Evolutionary conservation across 2,113 vertebrate species (phyloP), one percentile per base, ranked within the genome.

Genomic region (Arvicanthis niloticus): DNA sequence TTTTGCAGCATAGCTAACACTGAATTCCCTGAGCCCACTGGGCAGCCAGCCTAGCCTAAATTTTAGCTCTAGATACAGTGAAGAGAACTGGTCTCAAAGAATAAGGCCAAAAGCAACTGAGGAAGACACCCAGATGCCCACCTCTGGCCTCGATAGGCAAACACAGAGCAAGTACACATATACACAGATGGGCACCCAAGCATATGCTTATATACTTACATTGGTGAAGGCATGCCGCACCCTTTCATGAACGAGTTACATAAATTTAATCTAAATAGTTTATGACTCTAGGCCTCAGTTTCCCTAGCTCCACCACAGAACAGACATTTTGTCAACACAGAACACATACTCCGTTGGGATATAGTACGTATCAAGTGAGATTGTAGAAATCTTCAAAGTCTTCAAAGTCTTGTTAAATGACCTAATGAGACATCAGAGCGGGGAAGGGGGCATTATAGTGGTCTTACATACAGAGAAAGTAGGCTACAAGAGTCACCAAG

Each of bases 381-480:
- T n/a, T n/a, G n/a, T n/a, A 53, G 29, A n/a, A 53, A n/a, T n/a
- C 37, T 67, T 42, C 81, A 86, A 4, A 45, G 9, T 37, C 11
- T 76, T 60, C 53, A 62, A 67, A 29, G 21, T 91, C 75, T 34
- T 40, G 45, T 26, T 67, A 17, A 78, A 53, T 65, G 56, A 85
- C 3, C 51, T 48, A 80, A 58, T 60, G n/a, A 40, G 34, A 53
- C 21, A 76, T 6, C 31, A 68, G 45, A 80, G n/a, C 9, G 19
- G 7, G 9, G 0, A 3, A 24, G 48, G 24, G 31, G n/a, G 3
- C 48, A 70, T 7, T 3, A 26, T 0, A 53, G 51, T 0, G 21
- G 2, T 5, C 19, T 72, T 40, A 56, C 12, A 2, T 2, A 1
- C 9, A 48, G 21, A 42, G 34, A 34, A 75, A 85, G 31, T 13